Conservation (phyloP, 2,888 invertebrate species). For the Rhingia rostrata region DNA sequence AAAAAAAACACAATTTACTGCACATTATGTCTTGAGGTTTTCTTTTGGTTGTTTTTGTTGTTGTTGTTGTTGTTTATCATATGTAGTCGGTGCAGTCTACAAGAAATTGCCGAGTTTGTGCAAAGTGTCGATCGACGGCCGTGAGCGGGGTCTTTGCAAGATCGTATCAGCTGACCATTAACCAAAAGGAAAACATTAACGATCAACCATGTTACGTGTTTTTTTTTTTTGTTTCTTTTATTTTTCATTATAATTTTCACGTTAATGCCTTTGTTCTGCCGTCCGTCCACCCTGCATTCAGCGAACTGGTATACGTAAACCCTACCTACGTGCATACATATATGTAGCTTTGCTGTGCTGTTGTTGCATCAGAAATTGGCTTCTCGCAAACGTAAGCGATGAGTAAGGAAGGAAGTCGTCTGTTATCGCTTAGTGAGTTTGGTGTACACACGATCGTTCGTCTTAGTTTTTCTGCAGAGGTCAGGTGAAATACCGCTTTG, state of each 20-base stretch:
- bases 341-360: background rate
- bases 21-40: slow-evolving; percentile 6
- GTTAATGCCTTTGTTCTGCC: slow-evolving; percentile 38
- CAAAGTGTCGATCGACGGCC: slow-evolving; percentile 1
- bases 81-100: background rate
- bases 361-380: slow-evolving; percentile 57
- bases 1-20: slow-evolving; percentile 28
- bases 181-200: slow-evolving; percentile 52
- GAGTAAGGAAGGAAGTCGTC: slow-evolving; percentile 61
- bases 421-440: slow-evolving; percentile 45
- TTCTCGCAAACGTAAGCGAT: slow-evolving; percentile 44
- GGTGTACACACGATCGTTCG: slow-evolving; percentile 31
- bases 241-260: slow-evolving; percentile 39
- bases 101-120: slow-evolving; percentile 27
- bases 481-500: slow-evolving; percentile 64
- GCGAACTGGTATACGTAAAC: background rate
- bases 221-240: slow-evolving; percentile 10
- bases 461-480: slow-evolving; percentile 36
- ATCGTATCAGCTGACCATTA: slow-evolving; percentile 68
- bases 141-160: slow-evolving; percentile 39
- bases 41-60: slow-evolving; percentile 5
- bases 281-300: slow-evolving; percentile 28
- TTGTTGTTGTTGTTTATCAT: background rate
- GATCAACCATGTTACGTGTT: slow-evolving; percentile 56
- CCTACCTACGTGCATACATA: slow-evolving; percentile 12